Evolutionary conservation across 2,888 invertebrate species (phyloP).

Genomic region (Pollenia labialis): DNA sequence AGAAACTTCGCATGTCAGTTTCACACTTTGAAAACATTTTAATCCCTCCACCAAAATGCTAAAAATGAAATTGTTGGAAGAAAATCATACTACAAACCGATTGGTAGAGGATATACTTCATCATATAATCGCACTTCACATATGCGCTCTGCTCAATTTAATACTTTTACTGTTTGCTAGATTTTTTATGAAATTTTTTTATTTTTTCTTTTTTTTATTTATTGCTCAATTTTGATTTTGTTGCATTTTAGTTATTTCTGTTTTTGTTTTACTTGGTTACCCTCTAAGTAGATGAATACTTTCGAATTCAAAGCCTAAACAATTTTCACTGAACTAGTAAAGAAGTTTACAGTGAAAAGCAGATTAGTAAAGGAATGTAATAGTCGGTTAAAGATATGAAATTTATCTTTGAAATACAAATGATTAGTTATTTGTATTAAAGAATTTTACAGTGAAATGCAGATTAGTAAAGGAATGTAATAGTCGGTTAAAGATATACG

Average conservation of each 20-base stretch:
- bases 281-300: conserved; percentile 53
- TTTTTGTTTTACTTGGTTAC: conserved; percentile 58
- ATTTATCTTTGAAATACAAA: too few relatives aligned
- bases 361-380: conserved; percentile 20
- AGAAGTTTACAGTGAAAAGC: neutral
- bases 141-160: conserved; percentile 24
- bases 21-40: conserved; percentile 72
- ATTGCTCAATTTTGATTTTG: conserved; percentile 8
- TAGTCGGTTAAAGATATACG: too few relatives aligned
- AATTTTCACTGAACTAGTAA: neutral
- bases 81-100: conserved; percentile 18
- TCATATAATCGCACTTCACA: conserved; percentile 10
- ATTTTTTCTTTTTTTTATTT: conserved; percentile 6
- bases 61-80: conserved; percentile 2
- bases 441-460: too few relatives aligned
- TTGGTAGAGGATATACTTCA: conserved; percentile 48
- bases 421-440: too few relatives aligned
- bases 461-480: too few relatives aligned
- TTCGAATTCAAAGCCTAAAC: neutral
- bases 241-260: conserved; percentile 29
- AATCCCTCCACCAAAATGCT: conserved; percentile 61
- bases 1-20: conserved; percentile 73
- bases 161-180: conserved; percentile 31
- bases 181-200: conserved; percentile 20
- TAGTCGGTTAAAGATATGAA: neutral